Base-by-base conservation (phyloP, 2,113 vertebrate species). In the Spea multiplicata region DNA sequence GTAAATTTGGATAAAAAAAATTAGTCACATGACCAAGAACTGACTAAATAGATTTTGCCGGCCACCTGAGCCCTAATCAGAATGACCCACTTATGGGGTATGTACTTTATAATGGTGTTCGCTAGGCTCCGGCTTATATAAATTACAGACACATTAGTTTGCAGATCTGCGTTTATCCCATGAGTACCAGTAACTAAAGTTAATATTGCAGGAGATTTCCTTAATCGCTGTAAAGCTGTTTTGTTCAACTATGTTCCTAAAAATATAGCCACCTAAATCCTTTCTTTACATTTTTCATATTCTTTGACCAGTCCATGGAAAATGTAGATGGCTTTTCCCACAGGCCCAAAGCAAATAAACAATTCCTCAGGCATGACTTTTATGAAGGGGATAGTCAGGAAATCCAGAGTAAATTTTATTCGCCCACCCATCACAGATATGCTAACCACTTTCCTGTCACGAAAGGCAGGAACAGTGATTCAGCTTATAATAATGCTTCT, bases 361-460 rank as follows among this genome's bases (percentile, higher is more conserved):
- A 86, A 80, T 83, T 66, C 79, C 84, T 87, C 65, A 71, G 83
- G 85, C 44, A 74, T 2, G 9, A 81, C 80, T 80, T 78, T 83
- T 89, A 83, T 85, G 82, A 85, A 75, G 81, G 77, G 73, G 65
- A 69, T 78, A 85, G 68, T 85, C 83, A 83, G 82, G 78, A 86
- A 88, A 85, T 82, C 66, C 84, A 83, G 82, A 82, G 65, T 70
- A 66, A 17, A 30, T 88, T 90, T 84, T 88, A 86, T 87, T 84
- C 78, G 87, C 82, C 81, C 53, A 81, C 71, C 82, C 81, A 67
- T 83, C 73, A 81, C 49, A 74, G 53, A 44, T 7, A 12, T 83
- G 83, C 86, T 86, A 84, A 81, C 75, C 75, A 81, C n/a, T 85
- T 90, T 80, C 87, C 87, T 89, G 86, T 84, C 82, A 84, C 86